Conservation (phyloP, 2,797 vertebrate genomes). For the Carcharodon carcharias region DNA sequence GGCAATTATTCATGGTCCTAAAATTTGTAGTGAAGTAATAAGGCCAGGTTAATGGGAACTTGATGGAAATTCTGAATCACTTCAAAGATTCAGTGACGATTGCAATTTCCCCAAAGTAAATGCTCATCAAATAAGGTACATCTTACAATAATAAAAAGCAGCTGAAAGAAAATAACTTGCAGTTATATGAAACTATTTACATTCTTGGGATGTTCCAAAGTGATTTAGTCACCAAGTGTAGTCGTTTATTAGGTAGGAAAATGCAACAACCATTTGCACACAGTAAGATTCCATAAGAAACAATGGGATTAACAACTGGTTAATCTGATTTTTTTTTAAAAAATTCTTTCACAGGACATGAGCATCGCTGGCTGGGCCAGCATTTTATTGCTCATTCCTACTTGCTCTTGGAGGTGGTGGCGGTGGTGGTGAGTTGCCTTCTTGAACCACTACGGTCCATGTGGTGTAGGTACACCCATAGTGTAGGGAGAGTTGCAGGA, state of each 20-base stretch:
- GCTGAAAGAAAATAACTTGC: background rate
- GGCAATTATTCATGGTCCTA: background rate
- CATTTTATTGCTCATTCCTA: too few species aligned
- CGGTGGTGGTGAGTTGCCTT: too few species aligned
- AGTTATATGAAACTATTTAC: background rate
- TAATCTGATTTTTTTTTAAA: background rate
- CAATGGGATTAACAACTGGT: background rate
- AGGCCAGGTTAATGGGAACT: background rate
- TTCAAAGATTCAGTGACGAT: background rate
- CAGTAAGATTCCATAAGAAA: background rate
- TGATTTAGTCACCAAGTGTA: background rate
- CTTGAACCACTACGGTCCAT: too few species aligned
- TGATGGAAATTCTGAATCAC: background rate
- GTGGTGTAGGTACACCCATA: too few species aligned
- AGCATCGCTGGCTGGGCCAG: too few species aligned
- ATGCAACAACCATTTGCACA: background rate
- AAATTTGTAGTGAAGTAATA: background rate
- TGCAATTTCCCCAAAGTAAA: background rate
- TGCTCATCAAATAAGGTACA: background rate
- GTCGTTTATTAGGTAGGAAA: background rate
- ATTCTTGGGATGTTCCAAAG: background rate
- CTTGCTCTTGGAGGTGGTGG: too few species aligned
- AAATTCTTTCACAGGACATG: too few species aligned
- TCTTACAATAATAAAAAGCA: background rate
- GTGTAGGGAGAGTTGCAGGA: too few species aligned